Evolutionary conservation across 2,113 vertebrate genomes (phyloP).

Genomic region (Tychaedon coryphoeus): DNA sequence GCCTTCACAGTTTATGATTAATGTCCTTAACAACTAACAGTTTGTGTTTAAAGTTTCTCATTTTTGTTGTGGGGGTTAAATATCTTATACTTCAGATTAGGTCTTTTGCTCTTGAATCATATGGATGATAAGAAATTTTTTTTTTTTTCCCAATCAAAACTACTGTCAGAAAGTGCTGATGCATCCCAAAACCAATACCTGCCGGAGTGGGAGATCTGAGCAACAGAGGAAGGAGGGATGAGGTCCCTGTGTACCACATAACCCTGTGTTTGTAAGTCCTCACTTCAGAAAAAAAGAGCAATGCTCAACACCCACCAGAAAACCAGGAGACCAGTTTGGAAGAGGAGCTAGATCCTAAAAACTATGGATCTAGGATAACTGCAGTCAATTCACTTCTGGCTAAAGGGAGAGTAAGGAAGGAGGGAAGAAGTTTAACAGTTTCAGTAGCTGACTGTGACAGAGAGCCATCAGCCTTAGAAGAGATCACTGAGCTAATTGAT

Average conservation of each 20-base stretch:
- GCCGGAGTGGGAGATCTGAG: not conserved
- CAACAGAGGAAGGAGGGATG: not conserved
- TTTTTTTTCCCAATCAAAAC: not conserved
- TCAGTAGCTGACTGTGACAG: not conserved
- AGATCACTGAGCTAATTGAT: not conserved
- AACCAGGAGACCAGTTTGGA: not conserved
- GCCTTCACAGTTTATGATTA: not conserved
- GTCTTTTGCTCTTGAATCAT: not conserved
- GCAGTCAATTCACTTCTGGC: not conserved
- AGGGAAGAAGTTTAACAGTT: not conserved
- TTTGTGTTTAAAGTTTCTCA: not conserved
- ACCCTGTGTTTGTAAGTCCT: accelerated
- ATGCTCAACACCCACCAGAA: accelerated
- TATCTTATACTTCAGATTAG: not conserved
- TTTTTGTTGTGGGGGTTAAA: not conserved
- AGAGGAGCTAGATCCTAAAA: not conserved
- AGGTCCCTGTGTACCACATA: accelerated
- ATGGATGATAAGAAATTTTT: not conserved
- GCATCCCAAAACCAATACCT: not conserved
- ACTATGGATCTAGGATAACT: not conserved
- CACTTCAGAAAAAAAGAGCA: not conserved
- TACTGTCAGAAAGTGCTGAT: not conserved
- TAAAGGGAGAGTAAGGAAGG: not conserved
- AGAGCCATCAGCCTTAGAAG: not conserved
- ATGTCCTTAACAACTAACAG: not conserved